Evolutionary conservation across 2,797 vertebrate species (phyloP).

Genomic region (Mormyrus hasselquistii): DNA sequence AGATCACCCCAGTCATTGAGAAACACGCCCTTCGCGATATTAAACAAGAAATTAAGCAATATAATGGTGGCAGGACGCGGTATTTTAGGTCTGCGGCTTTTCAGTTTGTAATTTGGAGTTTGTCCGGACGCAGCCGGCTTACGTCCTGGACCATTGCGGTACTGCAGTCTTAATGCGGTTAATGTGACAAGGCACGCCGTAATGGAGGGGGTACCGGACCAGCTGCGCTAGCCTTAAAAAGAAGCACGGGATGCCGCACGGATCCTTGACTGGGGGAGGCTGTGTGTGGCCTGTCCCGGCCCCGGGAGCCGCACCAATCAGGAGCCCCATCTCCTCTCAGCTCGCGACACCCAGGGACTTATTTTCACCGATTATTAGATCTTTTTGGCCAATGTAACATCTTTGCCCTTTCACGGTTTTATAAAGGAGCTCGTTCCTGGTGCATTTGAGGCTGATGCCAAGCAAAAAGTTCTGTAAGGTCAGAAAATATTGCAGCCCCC

Average conservation of each 20-base stretch:
- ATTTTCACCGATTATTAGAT: not conserved
- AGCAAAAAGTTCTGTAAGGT: not conserved
- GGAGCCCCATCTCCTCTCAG: not conserved
- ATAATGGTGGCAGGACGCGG: not conserved
- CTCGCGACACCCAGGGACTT: not conserved
- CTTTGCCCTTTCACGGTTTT: not conserved
- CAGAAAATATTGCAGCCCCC: not conserved
- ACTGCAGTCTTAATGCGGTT: conserved; percentile 47
- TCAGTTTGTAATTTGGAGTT: not conserved
- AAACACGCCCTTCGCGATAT: not conserved
- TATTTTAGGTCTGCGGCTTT: not conserved
- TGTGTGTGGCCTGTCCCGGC: not conserved
- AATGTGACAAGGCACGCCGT: conserved; percentile 27
- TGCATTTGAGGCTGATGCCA: not conserved
- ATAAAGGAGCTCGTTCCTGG: not conserved
- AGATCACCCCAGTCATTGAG: not conserved
- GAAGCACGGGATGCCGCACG: conserved; percentile 1
- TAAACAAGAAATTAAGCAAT: not conserved
- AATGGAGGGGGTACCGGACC: conserved; percentile 40
- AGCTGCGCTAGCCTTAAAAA: not conserved
- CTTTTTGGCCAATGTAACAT: not conserved
- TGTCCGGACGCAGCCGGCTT: conserved; percentile 18
- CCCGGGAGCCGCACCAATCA: not conserved
- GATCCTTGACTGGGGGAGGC: not conserved
- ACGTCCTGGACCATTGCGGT: conserved; percentile 33